Percentiles rank a stretch among this genome's conserved stretches.
These are phyloP conservation scores for Sturnira hondurensis DNA, from an alignment of 2,113 vertebrate genomes.

Conservation along the genomic window DNA sequence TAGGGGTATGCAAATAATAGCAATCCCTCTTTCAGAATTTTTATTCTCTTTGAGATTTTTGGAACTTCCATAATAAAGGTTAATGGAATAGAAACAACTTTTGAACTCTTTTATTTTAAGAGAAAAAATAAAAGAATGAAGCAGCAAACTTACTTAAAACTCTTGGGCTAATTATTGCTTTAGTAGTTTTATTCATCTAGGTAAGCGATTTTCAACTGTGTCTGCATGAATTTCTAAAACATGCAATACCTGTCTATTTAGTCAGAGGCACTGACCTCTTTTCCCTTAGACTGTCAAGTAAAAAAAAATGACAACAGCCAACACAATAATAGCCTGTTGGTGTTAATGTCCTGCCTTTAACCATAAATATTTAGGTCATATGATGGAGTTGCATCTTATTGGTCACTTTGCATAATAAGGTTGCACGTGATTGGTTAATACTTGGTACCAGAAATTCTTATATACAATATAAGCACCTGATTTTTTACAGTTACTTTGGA, in stretches of 20 bases:
- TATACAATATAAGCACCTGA: neutral
- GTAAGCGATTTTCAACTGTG: neutral
- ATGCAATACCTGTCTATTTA: neutral
- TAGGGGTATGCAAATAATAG: neutral
- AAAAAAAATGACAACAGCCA: neutral
- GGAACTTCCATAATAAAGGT: neutral
- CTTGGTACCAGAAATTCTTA: neutral
- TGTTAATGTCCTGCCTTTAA: neutral
- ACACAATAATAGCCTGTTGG: neutral
- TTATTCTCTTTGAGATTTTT: neutral
- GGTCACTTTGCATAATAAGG: neutral
- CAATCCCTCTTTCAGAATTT: neutral
- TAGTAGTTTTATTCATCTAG: neutral
- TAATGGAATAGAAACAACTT: neutral
- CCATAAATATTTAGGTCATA: neutral
- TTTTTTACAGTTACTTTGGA: neutral
- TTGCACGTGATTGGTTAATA: neutral
- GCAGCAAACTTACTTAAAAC: neutral
- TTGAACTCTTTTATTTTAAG: neutral
- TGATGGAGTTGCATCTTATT: neutral
- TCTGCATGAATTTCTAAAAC: neutral
- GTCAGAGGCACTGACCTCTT: neutral
- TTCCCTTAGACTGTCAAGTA: neutral
- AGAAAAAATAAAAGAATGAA: neutral
- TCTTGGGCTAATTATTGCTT: neutral